Conservation (phyloP, 2,113 vertebrate genomes). For the Aleadryas rufinucha region DNA sequence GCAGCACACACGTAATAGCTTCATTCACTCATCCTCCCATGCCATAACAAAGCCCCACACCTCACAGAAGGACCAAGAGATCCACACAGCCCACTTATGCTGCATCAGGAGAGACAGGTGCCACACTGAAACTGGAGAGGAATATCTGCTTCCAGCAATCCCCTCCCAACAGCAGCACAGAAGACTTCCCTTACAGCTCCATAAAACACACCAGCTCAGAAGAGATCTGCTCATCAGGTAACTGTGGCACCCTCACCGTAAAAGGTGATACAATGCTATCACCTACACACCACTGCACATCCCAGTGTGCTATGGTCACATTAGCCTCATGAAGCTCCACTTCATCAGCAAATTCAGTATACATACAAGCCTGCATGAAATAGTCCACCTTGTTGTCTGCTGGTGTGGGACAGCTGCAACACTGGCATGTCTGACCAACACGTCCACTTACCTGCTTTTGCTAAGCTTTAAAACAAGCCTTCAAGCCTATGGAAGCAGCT, state of each 20-base stretch:
- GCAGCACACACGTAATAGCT: neutral
- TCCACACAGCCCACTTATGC: neutral
- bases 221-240: neutral
- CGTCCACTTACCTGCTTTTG: neutral
- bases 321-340: neutral
- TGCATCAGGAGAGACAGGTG: neutral
- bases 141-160: neutral
- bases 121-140: neutral
- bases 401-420: neutral
- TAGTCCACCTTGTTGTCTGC: neutral
- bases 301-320: neutral
- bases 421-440: neutral
- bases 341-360: neutral
- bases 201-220: neutral
- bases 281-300: neutral
- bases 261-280: neutral
- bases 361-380: neutral
- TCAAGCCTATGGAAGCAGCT: neutral
- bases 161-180: neutral
- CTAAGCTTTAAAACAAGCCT: neutral
- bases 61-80: neutral
- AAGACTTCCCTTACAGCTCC: neutral
- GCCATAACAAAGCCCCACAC: accelerated
- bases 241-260: neutral
- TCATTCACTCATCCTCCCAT: neutral